Base-by-base conservation (phyloP, 2,888 invertebrate species). In the Thymelicus sylvestris region DNA sequence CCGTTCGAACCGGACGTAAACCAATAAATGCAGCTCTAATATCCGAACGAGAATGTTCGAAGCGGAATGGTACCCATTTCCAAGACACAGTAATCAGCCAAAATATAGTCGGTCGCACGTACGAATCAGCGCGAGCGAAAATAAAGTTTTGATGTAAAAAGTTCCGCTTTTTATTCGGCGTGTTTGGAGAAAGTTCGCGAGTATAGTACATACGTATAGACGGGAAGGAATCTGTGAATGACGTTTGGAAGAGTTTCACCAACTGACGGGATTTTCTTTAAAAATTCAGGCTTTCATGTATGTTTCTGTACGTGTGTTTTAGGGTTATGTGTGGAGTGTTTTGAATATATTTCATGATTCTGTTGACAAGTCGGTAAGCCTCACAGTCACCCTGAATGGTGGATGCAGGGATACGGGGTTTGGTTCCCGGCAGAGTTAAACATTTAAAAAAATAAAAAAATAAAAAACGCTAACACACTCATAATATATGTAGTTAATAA, bases 81-180 rank as follows among this genome's bases (percentile, higher is more conserved):
- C 59, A 71, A 83, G 83, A 81, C 79, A 82, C 82, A 84, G 88
- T 92, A 91, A 93, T 91, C 90, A 92, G 82, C 79, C 84, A 80
- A 86, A 88, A 90, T 88, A 88, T 87, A 88, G 86, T 86, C 83
- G 79, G 83, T 80, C 88, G 86, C 92, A 91, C 93, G 93, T 93
- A 90, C 90, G 87, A 89, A 89, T 87, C 89, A 85, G 86, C 84
- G 86, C 77, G 81, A 79, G 83, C 81, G 84, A 80, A 83, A 90
- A 86, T 87, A 92, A 94, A 94, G 92, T 94, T 94, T 91, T 92
- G 94, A 94, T 94, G 94, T 93, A 92, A 94, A 94, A 94, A 94
- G 91, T 94, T 94, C 79, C 77, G 66, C 83, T 88, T 91, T 94
- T 93, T 91, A 92, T 91, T 88, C 81, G 83, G 82, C 84, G 86